Evolutionary conservation across 2,888 invertebrate species (phyloP).

Genomic region (Philaethria dido): DNA sequence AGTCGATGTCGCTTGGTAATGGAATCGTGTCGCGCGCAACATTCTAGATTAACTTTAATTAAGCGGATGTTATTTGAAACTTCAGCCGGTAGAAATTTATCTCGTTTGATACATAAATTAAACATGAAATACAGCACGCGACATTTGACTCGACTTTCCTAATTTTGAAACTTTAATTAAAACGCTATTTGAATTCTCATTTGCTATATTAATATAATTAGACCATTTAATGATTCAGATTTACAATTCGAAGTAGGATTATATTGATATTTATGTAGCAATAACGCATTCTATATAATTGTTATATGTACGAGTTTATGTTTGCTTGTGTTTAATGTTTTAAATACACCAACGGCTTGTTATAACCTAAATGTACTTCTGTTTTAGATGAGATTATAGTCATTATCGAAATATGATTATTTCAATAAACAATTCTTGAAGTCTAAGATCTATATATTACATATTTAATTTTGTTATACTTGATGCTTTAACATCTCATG

Average conservation of each 20-base stretch:
- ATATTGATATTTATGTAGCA: not conserved
- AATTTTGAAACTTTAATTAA: conserved; percentile 32
- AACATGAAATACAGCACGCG: conserved; percentile 38
- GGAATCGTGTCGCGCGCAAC: conserved; percentile 71
- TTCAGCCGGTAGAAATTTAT: conserved; percentile 65
- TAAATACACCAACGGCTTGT: not conserved
- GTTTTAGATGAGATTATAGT: not conserved
- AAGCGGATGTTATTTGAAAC: conserved; percentile 76
- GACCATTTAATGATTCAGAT: not conserved
- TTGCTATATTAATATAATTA: conserved; percentile 23
- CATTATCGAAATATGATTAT: not conserved
- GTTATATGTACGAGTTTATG: not conserved
- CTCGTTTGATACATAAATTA: conserved; percentile 57
- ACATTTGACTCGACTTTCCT: conserved; percentile 35
- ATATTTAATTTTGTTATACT: no score
- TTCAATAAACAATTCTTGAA: no score
- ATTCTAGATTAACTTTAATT: conserved; percentile 79
- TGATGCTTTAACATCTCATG: no score
- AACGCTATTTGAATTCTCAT: conserved; percentile 21
- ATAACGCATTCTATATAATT: not conserved
- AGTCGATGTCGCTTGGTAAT: conserved; percentile 65
- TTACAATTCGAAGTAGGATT: not conserved
- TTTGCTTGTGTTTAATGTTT: not conserved
- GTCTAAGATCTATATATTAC: no score
- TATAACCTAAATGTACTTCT: not conserved